These are phyloP conservation scores for Heterodera schachtii DNA, from an alignment of 1,140 invertebrate species.

Conservation along the genomic window DNA sequence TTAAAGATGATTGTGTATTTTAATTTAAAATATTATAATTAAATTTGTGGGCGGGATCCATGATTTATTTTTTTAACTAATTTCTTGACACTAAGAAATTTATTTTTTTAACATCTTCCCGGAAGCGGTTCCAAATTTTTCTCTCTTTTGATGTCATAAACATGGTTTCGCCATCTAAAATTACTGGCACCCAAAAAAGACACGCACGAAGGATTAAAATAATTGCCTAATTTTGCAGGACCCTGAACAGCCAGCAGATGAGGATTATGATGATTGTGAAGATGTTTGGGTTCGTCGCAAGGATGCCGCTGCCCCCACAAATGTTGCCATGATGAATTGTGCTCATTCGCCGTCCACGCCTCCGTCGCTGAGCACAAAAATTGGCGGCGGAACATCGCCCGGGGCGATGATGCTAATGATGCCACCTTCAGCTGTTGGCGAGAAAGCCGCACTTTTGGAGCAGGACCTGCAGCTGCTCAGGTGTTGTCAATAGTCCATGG, in stretches of 20 bases:
- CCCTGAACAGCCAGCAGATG: background rate
- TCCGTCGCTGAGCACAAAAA: background rate
- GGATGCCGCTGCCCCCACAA: background rate
- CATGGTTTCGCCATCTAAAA: too few species aligned
- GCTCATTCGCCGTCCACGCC: background rate
- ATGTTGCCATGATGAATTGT: background rate
- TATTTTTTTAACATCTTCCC: too few species aligned
- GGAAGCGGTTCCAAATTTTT: too few species aligned
- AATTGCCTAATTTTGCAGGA: background rate
- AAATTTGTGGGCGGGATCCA: too few species aligned
- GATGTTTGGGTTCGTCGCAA: conserved; percentile 21
- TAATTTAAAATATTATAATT: too few species aligned
- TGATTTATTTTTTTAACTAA: too few species aligned
- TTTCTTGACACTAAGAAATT: too few species aligned
- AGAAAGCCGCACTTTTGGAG: conserved; percentile 10
- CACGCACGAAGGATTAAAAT: background rate
- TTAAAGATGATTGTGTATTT: too few species aligned
- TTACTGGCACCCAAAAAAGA: too few species aligned
- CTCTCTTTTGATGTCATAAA: too few species aligned
- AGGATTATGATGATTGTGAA: conserved; percentile 13
- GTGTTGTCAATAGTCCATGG: background rate
- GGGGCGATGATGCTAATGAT: background rate
- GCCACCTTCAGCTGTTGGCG: background rate
- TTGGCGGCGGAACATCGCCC: background rate
- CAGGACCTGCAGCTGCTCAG: conserved; percentile 12